These are phyloP conservation scores for Patagioenas fasciata DNA, from an alignment of 2,113 vertebrate species.

Conservation along the genomic window DNA sequence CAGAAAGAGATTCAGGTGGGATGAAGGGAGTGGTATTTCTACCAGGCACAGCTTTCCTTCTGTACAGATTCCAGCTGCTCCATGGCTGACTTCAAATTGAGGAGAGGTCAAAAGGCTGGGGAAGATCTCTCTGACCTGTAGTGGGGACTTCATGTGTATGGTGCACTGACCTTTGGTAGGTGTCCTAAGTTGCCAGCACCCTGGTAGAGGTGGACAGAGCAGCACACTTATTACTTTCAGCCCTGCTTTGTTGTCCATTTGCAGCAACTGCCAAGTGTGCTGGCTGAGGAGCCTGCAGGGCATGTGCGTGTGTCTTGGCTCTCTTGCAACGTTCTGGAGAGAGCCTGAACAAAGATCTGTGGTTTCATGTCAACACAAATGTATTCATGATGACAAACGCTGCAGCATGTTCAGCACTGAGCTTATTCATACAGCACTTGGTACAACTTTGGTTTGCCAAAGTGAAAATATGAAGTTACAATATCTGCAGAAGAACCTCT, in stretches of 20 bases:
- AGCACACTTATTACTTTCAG: not conserved
- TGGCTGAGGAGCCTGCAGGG: not conserved
- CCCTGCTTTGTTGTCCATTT: not conserved
- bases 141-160: rapidly evolving
- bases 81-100: not conserved
- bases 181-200: not conserved
- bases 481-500: not conserved
- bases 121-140: not conserved
- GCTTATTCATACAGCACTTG: not conserved
- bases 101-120: not conserved
- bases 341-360: not conserved
- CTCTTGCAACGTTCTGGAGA: not conserved
- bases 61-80: not conserved
- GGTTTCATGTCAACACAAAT: not conserved
- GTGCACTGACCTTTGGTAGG: not conserved
- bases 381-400: not conserved
- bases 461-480: not conserved
- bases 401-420: not conserved
- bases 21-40: not conserved
- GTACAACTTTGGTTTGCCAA: not conserved
- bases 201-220: not conserved
- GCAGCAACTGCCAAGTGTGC: not conserved
- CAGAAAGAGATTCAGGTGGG: not conserved
- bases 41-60: not conserved
- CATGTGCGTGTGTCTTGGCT: rapidly evolving